Evolutionary conservation across 30 jellyfish, hydroid and myxozoan species (phyloP).

Genomic region (Chironex yamaguchii): DNA sequence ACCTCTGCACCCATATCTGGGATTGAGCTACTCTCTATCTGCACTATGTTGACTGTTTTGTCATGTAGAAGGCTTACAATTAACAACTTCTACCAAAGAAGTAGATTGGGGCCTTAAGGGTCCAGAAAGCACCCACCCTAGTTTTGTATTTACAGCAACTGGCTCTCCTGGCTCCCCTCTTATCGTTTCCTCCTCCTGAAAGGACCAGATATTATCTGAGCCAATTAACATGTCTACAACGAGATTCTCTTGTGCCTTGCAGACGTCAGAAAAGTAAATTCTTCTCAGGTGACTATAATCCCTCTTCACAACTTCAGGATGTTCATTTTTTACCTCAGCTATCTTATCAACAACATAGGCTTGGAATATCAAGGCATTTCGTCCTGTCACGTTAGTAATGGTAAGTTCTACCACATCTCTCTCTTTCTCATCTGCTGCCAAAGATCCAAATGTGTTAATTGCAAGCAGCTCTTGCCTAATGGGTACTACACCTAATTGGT

Average conservation of each 20-base stretch:
- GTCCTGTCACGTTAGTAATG: background rate
- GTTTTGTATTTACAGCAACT: slow-evolving; percentile 25
- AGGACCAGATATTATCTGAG: slow-evolving; percentile 10
- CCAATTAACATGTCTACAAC: background rate
- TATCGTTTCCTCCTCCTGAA: slow-evolving; percentile 23
- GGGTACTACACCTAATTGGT: background rate
- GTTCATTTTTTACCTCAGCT: background rate
- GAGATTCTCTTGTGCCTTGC: background rate
- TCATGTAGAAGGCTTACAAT: too few relatives aligned
- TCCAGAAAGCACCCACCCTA: slow-evolving; percentile 46
- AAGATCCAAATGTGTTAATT: slow-evolving; percentile 5
- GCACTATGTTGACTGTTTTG: too few relatives aligned
- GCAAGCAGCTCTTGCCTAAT: slow-evolving; percentile 5
- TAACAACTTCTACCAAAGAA: too few relatives aligned
- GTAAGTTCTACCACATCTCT: background rate
- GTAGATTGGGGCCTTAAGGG: too few relatives aligned
- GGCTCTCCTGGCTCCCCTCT: slow-evolving; percentile 54
- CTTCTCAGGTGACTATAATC: slow-evolving; percentile 11
- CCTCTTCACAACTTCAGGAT: slow-evolving; percentile 1
- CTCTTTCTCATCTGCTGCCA: background rate
- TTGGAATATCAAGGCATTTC: background rate
- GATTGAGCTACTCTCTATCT: too few relatives aligned
- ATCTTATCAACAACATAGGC: slow-evolving; percentile 27
- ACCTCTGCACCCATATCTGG: too few relatives aligned
- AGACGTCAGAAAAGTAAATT: slow-evolving; percentile 8